Conservation (phyloP, 2,888 invertebrate species). For the Nomada fucata region DNA sequence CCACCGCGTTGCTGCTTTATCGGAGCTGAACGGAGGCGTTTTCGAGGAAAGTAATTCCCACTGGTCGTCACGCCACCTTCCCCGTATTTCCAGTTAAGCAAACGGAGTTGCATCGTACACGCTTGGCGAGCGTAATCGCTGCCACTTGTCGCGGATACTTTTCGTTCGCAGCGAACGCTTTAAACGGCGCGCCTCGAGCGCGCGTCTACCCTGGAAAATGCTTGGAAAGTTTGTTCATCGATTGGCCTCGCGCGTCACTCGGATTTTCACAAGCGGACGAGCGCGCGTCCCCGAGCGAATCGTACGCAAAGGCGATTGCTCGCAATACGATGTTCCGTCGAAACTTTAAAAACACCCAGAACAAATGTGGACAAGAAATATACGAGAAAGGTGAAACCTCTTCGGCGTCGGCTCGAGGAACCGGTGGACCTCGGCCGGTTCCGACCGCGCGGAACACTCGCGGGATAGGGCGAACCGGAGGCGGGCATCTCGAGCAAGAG, state of each 20-base stretch:
- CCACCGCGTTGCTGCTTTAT: too few species aligned
- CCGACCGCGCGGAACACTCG: not conserved
- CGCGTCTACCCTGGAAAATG: slow-evolving; percentile 2
- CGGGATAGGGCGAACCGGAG: not conserved
- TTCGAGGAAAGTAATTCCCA: not conserved
- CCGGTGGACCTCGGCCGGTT: not conserved
- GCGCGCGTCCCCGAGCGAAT: not conserved
- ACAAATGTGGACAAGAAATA: too few species aligned
- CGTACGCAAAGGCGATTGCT: not conserved
- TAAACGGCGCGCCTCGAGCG: not conserved
- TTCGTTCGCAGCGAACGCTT: not conserved
- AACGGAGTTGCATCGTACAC: too few species aligned
- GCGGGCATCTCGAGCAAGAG: not conserved
- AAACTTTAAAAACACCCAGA: not conserved
- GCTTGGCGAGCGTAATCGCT: too few species aligned
- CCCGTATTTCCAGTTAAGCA: not conserved
- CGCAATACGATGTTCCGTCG: not conserved
- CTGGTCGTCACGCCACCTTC: not conserved
- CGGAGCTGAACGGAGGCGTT: not conserved
- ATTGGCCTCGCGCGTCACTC: slow-evolving; percentile 8
- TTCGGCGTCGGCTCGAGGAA: not conserved
- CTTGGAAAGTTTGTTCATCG: slow-evolving; percentile 1
- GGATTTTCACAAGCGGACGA: not conserved
- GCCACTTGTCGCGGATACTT: too few species aligned
- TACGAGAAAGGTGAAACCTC: too few species aligned